Conservation (phyloP, 1,140 invertebrate species). For the Lucilia sericata region DNA sequence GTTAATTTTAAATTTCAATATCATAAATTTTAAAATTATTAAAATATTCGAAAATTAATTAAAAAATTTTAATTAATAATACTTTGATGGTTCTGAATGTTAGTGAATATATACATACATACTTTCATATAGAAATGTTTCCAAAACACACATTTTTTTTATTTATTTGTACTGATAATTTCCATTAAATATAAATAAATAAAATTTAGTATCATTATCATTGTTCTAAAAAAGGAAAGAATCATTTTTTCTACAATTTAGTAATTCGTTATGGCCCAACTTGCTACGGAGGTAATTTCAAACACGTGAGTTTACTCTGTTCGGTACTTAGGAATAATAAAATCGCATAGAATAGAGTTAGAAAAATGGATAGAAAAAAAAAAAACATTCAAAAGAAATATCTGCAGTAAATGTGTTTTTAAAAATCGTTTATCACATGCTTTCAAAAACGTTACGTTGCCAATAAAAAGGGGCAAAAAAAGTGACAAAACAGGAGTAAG, state of each 20-base stretch:
- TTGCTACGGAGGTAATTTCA: background rate
- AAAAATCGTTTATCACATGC: slow-evolving; percentile 45
- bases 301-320: slow-evolving; percentile 24
- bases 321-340: background rate
- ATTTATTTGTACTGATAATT: background rate
- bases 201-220: slow-evolving; percentile 2
- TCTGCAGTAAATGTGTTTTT: slow-evolving; percentile 46
- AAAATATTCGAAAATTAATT: no score
- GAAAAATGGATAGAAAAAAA: background rate
- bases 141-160: no score
- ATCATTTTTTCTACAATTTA: background rate
- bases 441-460: slow-evolving; percentile 22
- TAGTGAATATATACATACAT: no score
- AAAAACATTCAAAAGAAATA: background rate
- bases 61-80: no score
- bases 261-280: background rate
- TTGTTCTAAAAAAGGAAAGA: background rate
- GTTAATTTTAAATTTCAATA: no score
- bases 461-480: background rate
- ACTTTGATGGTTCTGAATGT: no score
- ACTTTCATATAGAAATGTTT: no score
- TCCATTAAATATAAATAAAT: slow-evolving; percentile 34
- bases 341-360: background rate
- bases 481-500: background rate
- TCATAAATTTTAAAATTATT: no score